phyloP scores from a whole-genome alignment of 2,113 vertebrate genomes.

The Siniperca knerii region DNA sequence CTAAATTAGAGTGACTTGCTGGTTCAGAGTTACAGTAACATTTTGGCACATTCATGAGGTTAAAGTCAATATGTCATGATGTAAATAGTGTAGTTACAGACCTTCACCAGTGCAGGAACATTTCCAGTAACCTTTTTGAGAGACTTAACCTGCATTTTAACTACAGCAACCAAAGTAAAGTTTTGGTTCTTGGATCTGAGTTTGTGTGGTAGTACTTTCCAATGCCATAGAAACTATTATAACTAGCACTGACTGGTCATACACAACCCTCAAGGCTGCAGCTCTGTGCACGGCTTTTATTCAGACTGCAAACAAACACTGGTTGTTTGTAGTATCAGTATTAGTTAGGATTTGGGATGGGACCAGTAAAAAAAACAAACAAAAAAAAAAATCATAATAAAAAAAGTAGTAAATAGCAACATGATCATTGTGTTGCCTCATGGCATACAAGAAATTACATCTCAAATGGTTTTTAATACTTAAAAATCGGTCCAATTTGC shows the following conservation, averaged over 20 bases:
- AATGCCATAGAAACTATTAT: background rate
- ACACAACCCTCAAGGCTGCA: background rate
- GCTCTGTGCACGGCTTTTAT: too few species aligned
- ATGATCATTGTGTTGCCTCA: background rate
- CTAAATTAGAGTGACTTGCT: background rate
- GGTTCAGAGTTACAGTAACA: background rate
- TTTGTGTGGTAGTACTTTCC: background rate
- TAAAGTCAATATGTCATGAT: background rate
- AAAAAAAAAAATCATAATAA: too few species aligned
- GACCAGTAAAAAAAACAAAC: too few species aligned
- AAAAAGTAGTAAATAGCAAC: background rate
- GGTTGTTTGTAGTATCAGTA: background rate
- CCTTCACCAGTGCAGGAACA: background rate
- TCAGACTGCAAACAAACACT: background rate
- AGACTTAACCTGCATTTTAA: background rate
- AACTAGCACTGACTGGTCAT: background rate
- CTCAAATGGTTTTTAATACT: background rate
- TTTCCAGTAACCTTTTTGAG: background rate
- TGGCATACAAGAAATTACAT: background rate
- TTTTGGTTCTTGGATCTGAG: background rate
- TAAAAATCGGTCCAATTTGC: background rate
- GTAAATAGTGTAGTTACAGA: background rate
- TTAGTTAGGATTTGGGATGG: background rate
- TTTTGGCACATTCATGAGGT: too few species aligned
- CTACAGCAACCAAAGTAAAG: background rate